Base-by-base conservation (phyloP, 2,888 invertebrate genomes). In the Hyles lineata region DNA sequence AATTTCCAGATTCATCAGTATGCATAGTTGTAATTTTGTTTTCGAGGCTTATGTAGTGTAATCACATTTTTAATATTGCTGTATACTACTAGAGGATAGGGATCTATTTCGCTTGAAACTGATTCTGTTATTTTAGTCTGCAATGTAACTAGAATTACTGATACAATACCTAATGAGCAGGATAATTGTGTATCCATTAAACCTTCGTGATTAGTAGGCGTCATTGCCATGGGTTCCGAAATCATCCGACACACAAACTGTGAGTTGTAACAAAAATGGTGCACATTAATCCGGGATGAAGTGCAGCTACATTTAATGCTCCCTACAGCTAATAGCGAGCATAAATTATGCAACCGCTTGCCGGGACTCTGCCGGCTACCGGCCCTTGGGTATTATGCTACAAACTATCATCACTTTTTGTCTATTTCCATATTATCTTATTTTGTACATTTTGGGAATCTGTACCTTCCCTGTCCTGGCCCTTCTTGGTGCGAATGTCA, bases 301-400 rank as follows among this genome's bases (percentile, higher is more conserved):
- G 43, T 67, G 67, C 43, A 71, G 70, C 58, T 59, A 58, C 29
- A 59, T 70, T 58, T 70, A 70, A 70, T 70, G 55, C 11, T 70
- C 29, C n/a, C 35, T 71, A 60, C 70, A 59, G 70, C 43, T 71
- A 35, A 71, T 19, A 21, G 60, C 60, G 60, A 43, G 60, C 70
- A 71, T 71, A 71, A 71, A 71, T 71, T 71, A 60, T 71, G 58
- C 43, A 60, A 43, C 60, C 75, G 71, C 58, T 17, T 21, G 58
- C 71, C n/a, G 55, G 60, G 23, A 67, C 25, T 32, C 43, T 29
- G 58, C 17, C 29, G 55, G 70, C 17, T 35, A 35, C 58, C 7
- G 35, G 62, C 9, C 15, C 35, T 23, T 0, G 21, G 19, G 11
- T 71, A 71, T 60, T 71, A 60, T 11, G 5, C 17, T 21, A 59